A percentile compares a stretch with the other conserved stretches of the same genome.
These are phyloP conservation scores for Poeciliopsis paucimaculata DNA, from an alignment of 2,797 vertebrate species.

Conservation along the genomic window DNA sequence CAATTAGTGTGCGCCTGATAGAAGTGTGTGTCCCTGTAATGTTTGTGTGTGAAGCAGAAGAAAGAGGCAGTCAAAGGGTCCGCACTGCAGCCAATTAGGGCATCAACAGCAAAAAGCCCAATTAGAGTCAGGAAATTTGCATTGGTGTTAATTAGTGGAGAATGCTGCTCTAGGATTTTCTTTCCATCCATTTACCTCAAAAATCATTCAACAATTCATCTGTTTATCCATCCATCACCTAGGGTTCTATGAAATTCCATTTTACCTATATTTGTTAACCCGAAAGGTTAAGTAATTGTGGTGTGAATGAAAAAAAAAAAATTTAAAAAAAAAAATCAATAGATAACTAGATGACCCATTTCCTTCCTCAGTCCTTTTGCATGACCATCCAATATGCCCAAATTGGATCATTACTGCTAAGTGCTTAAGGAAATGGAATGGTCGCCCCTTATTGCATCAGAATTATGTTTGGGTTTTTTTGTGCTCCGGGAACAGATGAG, in stretches of 20 bases:
- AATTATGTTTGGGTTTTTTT: neutral
- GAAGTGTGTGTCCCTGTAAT: constrained; percentile 6
- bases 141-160: neutral
- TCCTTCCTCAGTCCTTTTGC: neutral
- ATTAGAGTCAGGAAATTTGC: constrained; percentile 11
- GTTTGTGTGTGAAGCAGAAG: constrained; percentile 18
- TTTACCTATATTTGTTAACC: too few species aligned
- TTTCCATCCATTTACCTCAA: neutral
- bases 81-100: constrained; percentile 29
- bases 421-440: neutral
- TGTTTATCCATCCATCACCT: neutral
- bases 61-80: neutral
- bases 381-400: neutral
- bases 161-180: neutral
- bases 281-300: too few species aligned
- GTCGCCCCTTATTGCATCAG: neutral
- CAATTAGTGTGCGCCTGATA: constrained; percentile 31
- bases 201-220: neutral
- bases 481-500: neutral
- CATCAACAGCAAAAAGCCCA: constrained; percentile 14
- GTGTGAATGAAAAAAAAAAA: too few species aligned
- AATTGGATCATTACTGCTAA: neutral
- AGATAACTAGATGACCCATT: neutral
- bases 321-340: too few species aligned
- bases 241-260: too few species aligned